Base-by-base conservation (phyloP, 2,797 vertebrate genomes). In the Sternarchorhynchus goeldii region DNA sequence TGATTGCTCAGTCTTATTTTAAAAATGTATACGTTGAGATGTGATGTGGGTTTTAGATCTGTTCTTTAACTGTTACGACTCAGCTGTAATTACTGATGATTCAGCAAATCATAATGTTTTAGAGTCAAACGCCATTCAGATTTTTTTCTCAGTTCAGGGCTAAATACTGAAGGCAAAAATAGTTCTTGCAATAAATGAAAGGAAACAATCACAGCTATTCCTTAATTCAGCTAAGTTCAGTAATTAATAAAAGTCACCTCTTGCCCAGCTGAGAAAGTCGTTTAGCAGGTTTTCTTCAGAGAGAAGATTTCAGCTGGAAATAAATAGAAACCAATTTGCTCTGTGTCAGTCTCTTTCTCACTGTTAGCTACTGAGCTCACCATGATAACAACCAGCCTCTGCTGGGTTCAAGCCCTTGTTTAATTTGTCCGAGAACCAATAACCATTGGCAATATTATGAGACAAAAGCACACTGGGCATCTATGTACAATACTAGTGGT, bases 1-100 rank as follows among this genome's bases (percentile, higher is more conserved):
- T 94, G 94, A 94, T 94, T 94, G 94, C 94, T 94, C 92, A 92
- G 82, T 93, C 91, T 88, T 92, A 89, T 92, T 91, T 90, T 91
- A 92, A 91, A 92, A 92, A 91, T 90, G 84, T 92, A 88, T 88
- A 88, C 88, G 88, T 75, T 66, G 86, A 91, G 86, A 88, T 87
- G 85, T 84, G 84, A 84, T 84, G 86, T 81, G 85, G 86, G 84
- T 87, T 90, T 90, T 90, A 84, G 85, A 87, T 89, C 84, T 81
- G 80, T 77, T 87, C 79, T 86, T 90, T 87, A 88, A 89, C 86
- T 87, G 66, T 87, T 84, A 78, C 85, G 79, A 86, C 86, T 88
- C 85, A 84, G 74, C 78, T 79, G 83, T 75, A 79, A 62, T 71
- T 87, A 86, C 80, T 80, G 81, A 53, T 81, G 67, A 81, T 67